Evolutionary conservation across 2,113 vertebrate species (phyloP), one percentile per base, ranked within the genome.

Genomic region (Gobiocypris rarus): DNA sequence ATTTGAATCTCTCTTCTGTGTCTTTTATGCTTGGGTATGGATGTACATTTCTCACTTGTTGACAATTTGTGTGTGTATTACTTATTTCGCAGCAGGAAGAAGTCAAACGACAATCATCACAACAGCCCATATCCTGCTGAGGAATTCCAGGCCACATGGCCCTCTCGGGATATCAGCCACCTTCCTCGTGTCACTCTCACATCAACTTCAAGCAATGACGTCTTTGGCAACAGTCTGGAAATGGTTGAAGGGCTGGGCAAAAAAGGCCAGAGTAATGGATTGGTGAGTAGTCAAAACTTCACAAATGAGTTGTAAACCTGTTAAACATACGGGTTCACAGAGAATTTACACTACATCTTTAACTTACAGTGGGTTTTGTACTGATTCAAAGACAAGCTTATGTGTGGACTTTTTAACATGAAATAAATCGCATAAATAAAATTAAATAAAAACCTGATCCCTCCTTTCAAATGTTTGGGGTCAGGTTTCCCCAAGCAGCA

Each of bases 131-230:
- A 93, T 82, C 58, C 90, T 3, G 5, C 82, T 26, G 89, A 86
- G 0, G 86, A 92, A 0, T 0, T 73, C 5, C 84, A 10, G 58
- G 70, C 88, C 59, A 48, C 89, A 1, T 95, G 93, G 93, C 84
- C 91, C 10, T 17, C 59, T 0, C 56, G 85, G 1, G 85, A 83
- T 26, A 13, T 94, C 80, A 79, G 73, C 19, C 87, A 89, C 41
- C 92, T 95, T 82, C 94, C 94, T 0, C 92, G 94, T 0, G 94
- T 93, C 48, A 82, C 13, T 84, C 70, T 87, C 5, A 87, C 77
- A 48, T 63, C 77, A 45, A 56, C 0, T 38, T 54, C 88, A 41
- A 85, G 82, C 81, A 81, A 88, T 0, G 1, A 78, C 2, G 17
- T 81, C 2, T 14, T 88, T 59, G 84, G 3, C 3, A 38, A 6